Evolutionary conservation across 2,888 invertebrate genomes (phyloP).

Genomic region (Pristionchus mayeri): DNA sequence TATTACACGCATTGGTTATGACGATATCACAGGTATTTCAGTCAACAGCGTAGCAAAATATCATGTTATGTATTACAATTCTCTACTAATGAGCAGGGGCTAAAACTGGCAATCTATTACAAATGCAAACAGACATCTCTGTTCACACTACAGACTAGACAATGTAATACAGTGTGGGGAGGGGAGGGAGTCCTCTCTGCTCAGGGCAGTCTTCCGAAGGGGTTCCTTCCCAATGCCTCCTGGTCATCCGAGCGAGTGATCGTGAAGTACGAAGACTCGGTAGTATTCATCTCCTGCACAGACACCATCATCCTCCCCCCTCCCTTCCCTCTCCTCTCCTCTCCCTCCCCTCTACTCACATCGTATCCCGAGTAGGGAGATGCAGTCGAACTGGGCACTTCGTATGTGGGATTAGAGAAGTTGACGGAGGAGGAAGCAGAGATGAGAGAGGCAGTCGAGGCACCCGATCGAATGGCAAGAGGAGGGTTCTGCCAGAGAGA

Average conservation of each 20-base stretch:
- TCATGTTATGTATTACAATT: slow-evolving; percentile 26
- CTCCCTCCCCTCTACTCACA: slow-evolving; percentile 8
- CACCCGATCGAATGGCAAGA: background rate
- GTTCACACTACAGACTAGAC: background rate
- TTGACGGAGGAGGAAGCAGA: slow-evolving; percentile 4
- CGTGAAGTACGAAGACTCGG: slow-evolving; percentile 28
- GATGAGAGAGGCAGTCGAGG: background rate
- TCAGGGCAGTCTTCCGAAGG: slow-evolving; percentile 31
- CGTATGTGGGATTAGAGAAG: slow-evolving; percentile 39
- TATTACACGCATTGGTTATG: slow-evolving; percentile 43
- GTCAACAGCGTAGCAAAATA: slow-evolving; percentile 23
- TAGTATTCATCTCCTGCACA: slow-evolving; percentile 46
- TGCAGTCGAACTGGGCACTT: slow-evolving; percentile 43
- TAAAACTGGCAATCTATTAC: slow-evolving; percentile 30
- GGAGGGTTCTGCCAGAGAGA: slow-evolving; percentile 44
- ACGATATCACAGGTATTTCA: background rate
- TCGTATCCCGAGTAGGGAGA: slow-evolving; percentile 44
- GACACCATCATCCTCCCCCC: background rate
- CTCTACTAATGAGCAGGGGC: background rate
- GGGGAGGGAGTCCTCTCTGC: background rate
- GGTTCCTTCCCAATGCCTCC: slow-evolving; percentile 25
- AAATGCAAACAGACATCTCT: background rate
- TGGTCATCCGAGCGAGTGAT: slow-evolving; percentile 19
- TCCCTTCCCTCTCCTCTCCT: background rate
- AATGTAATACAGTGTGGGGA: background rate